Evolutionary conservation across 2,113 vertebrate genomes (phyloP), one percentile per base, ranked within the genome.

Genomic region (Scophthalmus maximus): DNA sequence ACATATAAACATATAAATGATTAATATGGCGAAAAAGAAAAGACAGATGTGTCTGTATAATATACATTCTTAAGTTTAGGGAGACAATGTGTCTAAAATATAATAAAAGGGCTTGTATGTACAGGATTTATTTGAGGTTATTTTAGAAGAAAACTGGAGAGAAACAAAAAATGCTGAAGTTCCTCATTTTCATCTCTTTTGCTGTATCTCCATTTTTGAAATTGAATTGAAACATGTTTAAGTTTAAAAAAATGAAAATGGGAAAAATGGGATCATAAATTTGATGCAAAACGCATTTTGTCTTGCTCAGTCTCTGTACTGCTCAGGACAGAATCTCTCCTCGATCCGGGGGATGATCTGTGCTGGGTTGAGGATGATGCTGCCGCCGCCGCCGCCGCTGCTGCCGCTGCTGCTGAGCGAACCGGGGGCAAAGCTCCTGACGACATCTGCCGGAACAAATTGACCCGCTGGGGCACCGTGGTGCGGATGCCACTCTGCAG

Each of bases 361-460:
- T 92, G 95, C 76, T 94, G 94, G 82, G 87, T 74, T 6, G 92
- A 69, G 56, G 93, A 90, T 30, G 92, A 90, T 0, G 92, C 76
- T 0, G 86, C 49, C 1, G 65, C 80, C 1, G 76, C 87, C 0
- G 95, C 94, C 6, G 88, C 93, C 0, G 95, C 90, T 0, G 88
- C 86, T 0, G 79, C 88, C 1, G 73, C 85, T 2, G 84, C 82
- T 0, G 73, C 87, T 18, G 94, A 94, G 63, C 96, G 95, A 56
- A 93, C 93, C 0, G 96, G 96, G 8, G 97, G 96, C 61, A 97
- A 90, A 27, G 97, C 96, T 79, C 97, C 97, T 1, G 97, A 98
- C 0, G 97, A 98, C 97, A 98, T 98, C 92, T 98, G 97, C 58
- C 96, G 94, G 93, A 98, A 98, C 47, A 98, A 93, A 11, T 95